Evolutionary conservation across 1,140 invertebrate species (phyloP), one percentile per base, ranked within the genome.

Genomic region (Oncopeltus fasciatus): DNA sequence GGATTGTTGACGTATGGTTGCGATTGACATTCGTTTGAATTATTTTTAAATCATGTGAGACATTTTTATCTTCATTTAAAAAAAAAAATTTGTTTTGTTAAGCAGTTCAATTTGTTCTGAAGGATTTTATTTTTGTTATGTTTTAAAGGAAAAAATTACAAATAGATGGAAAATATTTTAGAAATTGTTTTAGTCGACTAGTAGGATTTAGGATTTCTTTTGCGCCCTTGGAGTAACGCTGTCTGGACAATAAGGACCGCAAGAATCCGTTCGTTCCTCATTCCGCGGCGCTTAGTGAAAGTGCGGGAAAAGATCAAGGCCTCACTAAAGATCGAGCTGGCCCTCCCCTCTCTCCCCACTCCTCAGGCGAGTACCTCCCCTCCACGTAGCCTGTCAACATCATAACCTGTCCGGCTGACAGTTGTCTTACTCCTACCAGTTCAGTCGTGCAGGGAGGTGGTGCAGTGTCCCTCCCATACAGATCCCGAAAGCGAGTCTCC

Each of bases 221-320:
- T 8, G 31, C 14, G 31, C 31, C 31, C 31, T 38, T 38, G 31
- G n/a, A 38, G 5, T 38, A 38, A 38, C 5, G 14, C 31, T 38
- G 31, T 38, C 5, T 38, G 31, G 31, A 38, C 31, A 38, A 38
- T 38, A 38, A 14, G n/a, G n/a, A n/a, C n/a, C n/a, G n/a, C n/a
- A n/a, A n/a, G n/a, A n/a, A n/a, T n/a, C n/a, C n/a, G 14, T 38
- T 38, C 31, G 31, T 38, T 53, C 49, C 49, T 53, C 49, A 53
- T 53, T 53, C 49, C 49, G 14, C 16, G 16, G 20, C n/a, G 20
- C 24, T 24, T 18, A 53, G 49, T 53, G 49, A 53, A 53, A 53
- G 49, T 53, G 49, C 24, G 24, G 5, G 49, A 24, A 53, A 53
- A 53, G 49, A 53, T 53, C 49, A 53, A 53, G 49, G 49, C 24